These are phyloP conservation scores for Phylloscopus collybita DNA, from an alignment of 2,797 vertebrate genomes.

Conservation along the genomic window DNA sequence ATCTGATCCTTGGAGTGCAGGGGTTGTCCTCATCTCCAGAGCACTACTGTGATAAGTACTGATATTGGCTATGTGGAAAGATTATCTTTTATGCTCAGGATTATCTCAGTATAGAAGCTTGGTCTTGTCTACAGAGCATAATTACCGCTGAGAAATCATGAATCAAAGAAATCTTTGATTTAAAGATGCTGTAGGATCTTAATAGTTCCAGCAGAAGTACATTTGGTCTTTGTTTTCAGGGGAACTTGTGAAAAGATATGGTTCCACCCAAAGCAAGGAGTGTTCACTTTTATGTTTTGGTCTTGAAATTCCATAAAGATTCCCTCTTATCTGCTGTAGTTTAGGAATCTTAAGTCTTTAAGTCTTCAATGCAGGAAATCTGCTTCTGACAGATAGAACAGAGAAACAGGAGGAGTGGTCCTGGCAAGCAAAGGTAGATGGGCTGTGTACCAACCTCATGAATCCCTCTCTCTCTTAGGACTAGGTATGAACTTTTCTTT, in stretches of 20 bases:
- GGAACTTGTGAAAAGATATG: not conserved
- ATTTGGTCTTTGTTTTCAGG: not conserved
- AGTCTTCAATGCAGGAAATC: not conserved
- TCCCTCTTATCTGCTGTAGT: not conserved
- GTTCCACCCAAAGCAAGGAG: not conserved
- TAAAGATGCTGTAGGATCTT: not conserved
- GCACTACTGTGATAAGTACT: not conserved
- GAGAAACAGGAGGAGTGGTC: not conserved
- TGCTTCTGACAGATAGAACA: not conserved
- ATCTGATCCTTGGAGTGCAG: not conserved
- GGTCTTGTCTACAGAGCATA: not conserved
- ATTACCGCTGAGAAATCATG: not conserved
- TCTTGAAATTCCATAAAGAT: not conserved
- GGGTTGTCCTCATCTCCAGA: not conserved
- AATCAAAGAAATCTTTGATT: not conserved
- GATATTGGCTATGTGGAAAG: not conserved
- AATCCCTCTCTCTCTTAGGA: not conserved
- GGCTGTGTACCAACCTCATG: not conserved
- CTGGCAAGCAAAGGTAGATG: not conserved
- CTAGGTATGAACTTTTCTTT: not conserved
- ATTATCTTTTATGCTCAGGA: not conserved
- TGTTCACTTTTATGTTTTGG: not conserved
- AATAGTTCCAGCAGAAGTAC: not conserved
- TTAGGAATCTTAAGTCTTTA: not conserved
- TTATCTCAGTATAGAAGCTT: not conserved